Base-by-base conservation (phyloP, 2,113 vertebrate genomes). In the Struthidea cinerea region DNA sequence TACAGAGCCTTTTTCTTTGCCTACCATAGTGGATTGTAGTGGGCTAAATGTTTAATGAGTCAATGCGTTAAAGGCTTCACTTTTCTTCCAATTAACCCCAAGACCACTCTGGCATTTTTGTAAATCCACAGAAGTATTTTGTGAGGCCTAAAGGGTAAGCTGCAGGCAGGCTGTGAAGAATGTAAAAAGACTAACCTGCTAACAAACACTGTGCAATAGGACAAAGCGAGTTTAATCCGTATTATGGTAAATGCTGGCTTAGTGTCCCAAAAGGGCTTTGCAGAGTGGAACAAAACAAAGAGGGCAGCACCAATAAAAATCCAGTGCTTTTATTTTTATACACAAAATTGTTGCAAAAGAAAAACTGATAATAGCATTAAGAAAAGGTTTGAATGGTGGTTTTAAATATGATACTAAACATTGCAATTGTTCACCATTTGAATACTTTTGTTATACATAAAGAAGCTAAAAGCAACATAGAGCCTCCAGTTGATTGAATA, bases 111-210 rank as follows among this genome's bases (percentile, higher is more conserved):
- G 98, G 98, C 98, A 98, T 99, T 99, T 98, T 98, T 98, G 98
- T 99, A 99, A 99, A 99, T 98, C 99, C 98, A 99, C 98, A 99
- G 97, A 98, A 98, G 98, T 98, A 98, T 98, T 98, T 98, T 98
- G 98, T 98, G 98, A 98, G 97, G 97, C 98, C 98, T 98, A 99
- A 98, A 98, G 98, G 98, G 98, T 98, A 99, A 99, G 98, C 98
- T 98, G 98, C 98, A 97, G 97, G 98, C 98, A 98, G 98, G 97
- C 97, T 98, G 98, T 98, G 98, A 98, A 98, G 97, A 98, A 98
- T 98, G 98, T 98, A 98, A 99, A 99, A 99, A 99, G 98, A 98
- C 99, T 98, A 99, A 99, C 99, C 99, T 98, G 98, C 99, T 99
- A 98, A 98, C 99, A 99, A 99, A 99, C 99, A 97, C 97, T 98